Percentiles rank a stretch among this genome's conserved stretches.
These are phyloP conservation scores for Amyelois transitella DNA, from an alignment of 1,140 invertebrate genomes.

Conservation along the genomic window DNA sequence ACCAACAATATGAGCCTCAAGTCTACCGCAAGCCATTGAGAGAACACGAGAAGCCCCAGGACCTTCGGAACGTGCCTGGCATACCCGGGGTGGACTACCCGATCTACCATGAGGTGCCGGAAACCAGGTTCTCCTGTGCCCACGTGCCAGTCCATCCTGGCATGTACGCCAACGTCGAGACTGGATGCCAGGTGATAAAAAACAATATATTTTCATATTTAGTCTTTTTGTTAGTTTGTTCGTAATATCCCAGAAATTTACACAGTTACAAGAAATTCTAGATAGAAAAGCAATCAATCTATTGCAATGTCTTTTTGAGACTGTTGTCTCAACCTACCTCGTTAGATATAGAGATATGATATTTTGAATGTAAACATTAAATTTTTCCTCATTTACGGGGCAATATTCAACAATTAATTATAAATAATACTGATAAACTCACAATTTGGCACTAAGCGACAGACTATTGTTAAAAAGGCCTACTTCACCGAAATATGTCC, in stretches of 20 bases:
- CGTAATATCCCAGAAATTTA: too few relatives aligned
- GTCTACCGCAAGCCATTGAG: slow-evolving; percentile 56
- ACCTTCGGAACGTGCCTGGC: slow-evolving; percentile 86
- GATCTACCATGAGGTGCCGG: slow-evolving; percentile 82
- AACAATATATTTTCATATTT: background rate
- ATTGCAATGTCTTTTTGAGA: too few relatives aligned
- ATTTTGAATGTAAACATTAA: too few relatives aligned
- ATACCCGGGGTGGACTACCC: slow-evolving; percentile 86
- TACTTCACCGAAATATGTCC: background rate
- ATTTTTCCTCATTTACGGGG: too few relatives aligned
- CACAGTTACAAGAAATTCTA: too few relatives aligned
- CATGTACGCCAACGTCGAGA: slow-evolving; percentile 91
- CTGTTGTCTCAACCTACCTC: too few relatives aligned
- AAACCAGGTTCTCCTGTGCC: slow-evolving; percentile 85
- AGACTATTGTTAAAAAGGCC: too few relatives aligned
- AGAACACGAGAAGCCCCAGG: slow-evolving; percentile 80
- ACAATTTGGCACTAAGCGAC: too few relatives aligned
- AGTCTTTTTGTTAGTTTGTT: background rate
- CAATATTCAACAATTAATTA: too few relatives aligned
- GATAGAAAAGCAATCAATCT: too few relatives aligned
- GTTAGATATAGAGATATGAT: too few relatives aligned
- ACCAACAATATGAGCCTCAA: slow-evolving; percentile 46
- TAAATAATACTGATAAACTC: too few relatives aligned
- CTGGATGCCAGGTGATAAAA: slow-evolving; percentile 85
- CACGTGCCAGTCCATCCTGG: slow-evolving; percentile 85